Base-by-base conservation (phyloP, 1,140 invertebrate genomes). In the Neuroterus valhalla region DNA sequence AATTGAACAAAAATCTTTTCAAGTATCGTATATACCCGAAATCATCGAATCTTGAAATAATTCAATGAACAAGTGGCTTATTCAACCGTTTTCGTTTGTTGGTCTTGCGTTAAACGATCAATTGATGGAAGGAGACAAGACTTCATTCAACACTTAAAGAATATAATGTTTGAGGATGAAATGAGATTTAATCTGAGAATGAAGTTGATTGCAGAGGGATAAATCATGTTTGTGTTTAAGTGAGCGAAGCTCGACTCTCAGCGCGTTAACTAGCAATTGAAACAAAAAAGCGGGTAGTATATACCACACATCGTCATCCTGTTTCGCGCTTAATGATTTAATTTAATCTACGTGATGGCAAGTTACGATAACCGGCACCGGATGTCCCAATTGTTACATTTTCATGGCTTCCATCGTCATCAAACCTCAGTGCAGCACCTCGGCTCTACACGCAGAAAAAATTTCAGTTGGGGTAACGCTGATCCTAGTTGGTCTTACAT, bases 131-230 rank as follows among this genome's bases (percentile, higher is more conserved):
- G n/a, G n/a, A n/a, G n/a, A n/a, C n/a, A n/a, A n/a, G n/a, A n/a
- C n/a, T n/a, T n/a, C n/a, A 62, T 62, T 62, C 11, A 62, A 15
- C 55, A 26, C 52, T 55, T 55, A 14, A 62, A 23, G 48, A 50
- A 50, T 19, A 17, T 15, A 31, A 31, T 55, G 21, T 3, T 31
- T 38, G n/a, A 15, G 21, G 21, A 31, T 55, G 21, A 21, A 26
- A 62, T 62, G 26, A 62, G 55, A 62, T 62, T 62, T 62, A 62
- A 62, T 62, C 3, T 42, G 23, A 48, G 68, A 43, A 66, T 21
- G 19, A 38, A 71, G 52, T 66, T 70, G 55, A 75, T 71, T 70
- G 43, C 19, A 71, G 42, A 66, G 70, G 66, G 70, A 23, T 50
- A 42, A 66, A 70, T 67, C 15, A 66, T 62, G 44, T 66, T 43